Base-by-base conservation (phyloP, 2,888 invertebrate genomes). In the Scaptomyza polygonia region DNA sequence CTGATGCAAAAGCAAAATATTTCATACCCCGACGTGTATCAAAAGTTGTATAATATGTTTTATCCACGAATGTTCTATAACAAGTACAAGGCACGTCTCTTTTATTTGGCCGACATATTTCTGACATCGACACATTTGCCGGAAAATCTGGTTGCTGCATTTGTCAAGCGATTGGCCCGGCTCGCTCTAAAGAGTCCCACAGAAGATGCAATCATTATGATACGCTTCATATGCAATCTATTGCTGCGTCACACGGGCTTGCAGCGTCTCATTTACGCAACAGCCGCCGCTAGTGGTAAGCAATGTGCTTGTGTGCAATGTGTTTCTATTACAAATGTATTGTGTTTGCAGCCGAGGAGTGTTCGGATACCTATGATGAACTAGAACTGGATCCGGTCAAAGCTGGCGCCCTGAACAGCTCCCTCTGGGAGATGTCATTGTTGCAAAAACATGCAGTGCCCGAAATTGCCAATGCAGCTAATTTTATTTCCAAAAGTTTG, bases 11-110 rank as follows among this genome's bases (percentile, higher is more conserved):
- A 95, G 67, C 96, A 98, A 92, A 98, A 99, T 93, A 94, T 99
- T 92, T 96, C 98, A 86, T 98, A 98, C 92, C 98, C 99, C 0
- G 96, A 97, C 90, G 97, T 99, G 90, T 99, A 97, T 92, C 95
- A 95, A 79, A 97, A 98, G 87, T 93, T 99, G n/a, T 99, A 99
- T 92, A 96, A 96, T 18, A 95, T 99, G 95, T 96, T 98, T 88
- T 96, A 97, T 88, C 96, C 97, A 0, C 96, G 96, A 86, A 95
- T 99, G 86, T 97, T 99, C 91, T 96, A 96, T 86, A 97, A 96
- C 11, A 96, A 97, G 86, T 97, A 97, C 92, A 96, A 97, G 91
- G 95, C 96, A 0, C 94, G 98, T 44, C 95, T 99, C 61, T 95
- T 98, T 92, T 96, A 96, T 86, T 93, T 99, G 63, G 94, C 97